phyloP scores from a whole-genome alignment of 2,113 vertebrate species.

The Lamprologus callipterus region DNA sequence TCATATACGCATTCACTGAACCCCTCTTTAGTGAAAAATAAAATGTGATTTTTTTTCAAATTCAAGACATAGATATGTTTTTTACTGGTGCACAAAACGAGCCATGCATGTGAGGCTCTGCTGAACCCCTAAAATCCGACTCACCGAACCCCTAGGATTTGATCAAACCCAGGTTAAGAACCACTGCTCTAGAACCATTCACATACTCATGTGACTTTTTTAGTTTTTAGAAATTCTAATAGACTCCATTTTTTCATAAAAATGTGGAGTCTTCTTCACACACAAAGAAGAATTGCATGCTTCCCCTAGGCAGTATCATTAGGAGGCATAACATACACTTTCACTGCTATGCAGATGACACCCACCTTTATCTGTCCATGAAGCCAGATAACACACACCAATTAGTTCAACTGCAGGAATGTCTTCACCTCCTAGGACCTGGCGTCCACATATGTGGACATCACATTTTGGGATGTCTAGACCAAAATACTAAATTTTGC shows the following conservation, averaged over 20 bases:
- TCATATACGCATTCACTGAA: no score
- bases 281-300: neutral
- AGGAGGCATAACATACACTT: neutral
- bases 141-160: fast-evolving
- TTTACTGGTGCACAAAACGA: neutral
- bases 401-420: neutral
- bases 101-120: fast-evolving
- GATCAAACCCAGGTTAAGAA: fast-evolving
- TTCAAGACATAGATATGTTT: neutral
- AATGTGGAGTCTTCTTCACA: neutral
- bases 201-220: neutral
- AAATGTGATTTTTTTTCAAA: no score
- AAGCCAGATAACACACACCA: neutral
- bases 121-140: neutral
- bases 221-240: neutral
- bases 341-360: neutral
- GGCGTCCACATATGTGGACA: neutral
- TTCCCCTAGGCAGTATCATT: neutral
- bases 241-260: fast-evolving
- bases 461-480: neutral
- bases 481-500: neutral
- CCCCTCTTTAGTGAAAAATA: no score
- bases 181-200: fast-evolving
- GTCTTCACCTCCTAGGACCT: neutral
- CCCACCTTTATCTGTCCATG: neutral